Percentiles rank a stretch among this genome's conserved stretches.
Conservation (phyloP, 2,888 invertebrate species). For the Philereme transversata region DNA sequence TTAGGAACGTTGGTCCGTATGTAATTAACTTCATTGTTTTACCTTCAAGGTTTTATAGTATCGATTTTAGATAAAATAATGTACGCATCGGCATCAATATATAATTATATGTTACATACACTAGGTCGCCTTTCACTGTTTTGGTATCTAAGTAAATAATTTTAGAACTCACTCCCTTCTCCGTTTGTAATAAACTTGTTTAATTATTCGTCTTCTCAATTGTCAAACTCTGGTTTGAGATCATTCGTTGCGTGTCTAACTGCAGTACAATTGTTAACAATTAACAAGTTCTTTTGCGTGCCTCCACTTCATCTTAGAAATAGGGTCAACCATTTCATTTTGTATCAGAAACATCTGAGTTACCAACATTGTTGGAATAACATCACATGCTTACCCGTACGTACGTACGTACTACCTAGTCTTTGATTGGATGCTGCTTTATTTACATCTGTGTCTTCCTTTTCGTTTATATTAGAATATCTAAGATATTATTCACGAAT, state of each 20-base stretch:
- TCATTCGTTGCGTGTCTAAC: conserved; percentile 75
- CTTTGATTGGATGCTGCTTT: conserved; percentile 23
- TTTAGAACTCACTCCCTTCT: too few relatives aligned
- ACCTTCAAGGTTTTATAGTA: conserved; percentile 43
- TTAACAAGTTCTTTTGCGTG: conserved; percentile 81
- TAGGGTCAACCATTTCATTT: conserved; percentile 66
- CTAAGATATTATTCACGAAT: conserved; percentile 52
- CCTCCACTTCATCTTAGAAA: conserved; percentile 68
- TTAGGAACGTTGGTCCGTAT: conserved; percentile 39
- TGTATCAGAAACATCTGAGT: conserved; percentile 38
- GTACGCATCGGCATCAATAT: conserved; percentile 29
- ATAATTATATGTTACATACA: conserved; percentile 10
- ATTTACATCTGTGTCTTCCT: conserved; percentile 28
- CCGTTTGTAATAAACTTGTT: conserved; percentile 7
- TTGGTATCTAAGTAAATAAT: neutral
- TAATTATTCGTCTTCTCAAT: conserved; percentile 46
- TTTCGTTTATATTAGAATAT: conserved; percentile 38
- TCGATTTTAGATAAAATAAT: conserved; percentile 34
- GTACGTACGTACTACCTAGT: neutral
- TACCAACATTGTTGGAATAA: conserved; percentile 25
- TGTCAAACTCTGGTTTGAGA: conserved; percentile 58
- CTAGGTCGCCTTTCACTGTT: neutral
- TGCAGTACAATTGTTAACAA: conserved; percentile 77
- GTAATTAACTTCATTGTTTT: conserved; percentile 38
- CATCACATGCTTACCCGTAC: conserved; percentile 21